Base-by-base conservation (phyloP, 2,888 invertebrate species). In the Fabriciana adippe region DNA sequence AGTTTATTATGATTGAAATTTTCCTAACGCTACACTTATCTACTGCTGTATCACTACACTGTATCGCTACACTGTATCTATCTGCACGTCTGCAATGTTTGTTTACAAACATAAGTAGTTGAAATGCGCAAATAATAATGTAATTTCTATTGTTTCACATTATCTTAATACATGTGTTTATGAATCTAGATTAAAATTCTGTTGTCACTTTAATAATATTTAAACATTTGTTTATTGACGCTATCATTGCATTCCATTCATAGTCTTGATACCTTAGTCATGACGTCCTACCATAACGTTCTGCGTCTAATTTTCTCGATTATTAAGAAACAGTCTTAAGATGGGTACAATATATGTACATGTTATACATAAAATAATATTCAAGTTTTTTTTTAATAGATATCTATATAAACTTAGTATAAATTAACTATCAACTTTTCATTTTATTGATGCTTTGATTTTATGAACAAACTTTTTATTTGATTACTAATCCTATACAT, bases 211-310 rank as follows among this genome's bases (percentile, higher is more conserved):
- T 70, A 73, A 73, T 75, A 73, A 59, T 71, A 61, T 16, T 51
- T 71, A 60, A 67, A 70, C 66, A 69, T 74, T 75, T 74, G 74
- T 74, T 75, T 71, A 64, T 68, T 67, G 66, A 70, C 73, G 71
- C 74, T 81, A 82, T 82, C 80, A 75, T 68, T 72, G 73, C 79
- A 84, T 85, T 81, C 81, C 82, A 72, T 74, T 72, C 31, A 63
- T 71, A 70, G 16, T 48, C 41, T 55, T 64, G 72, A 73, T 75
- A 72, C 67, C 74, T 61, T 67, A 64, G 60, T 66, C 57, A 66
- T 70, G 72, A 71, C 69, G 51, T 11, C 8, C 11, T 41, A 41
- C 35, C 11, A 11, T 41, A 8, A 41, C 8, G 11, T 26, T 41
- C 8, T 41, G 11, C 35, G 8, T 41, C 11, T 41, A 41, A 41